Conservation (phyloP, 2,113 vertebrate genomes). For the Diglossa brunneiventris region DNA sequence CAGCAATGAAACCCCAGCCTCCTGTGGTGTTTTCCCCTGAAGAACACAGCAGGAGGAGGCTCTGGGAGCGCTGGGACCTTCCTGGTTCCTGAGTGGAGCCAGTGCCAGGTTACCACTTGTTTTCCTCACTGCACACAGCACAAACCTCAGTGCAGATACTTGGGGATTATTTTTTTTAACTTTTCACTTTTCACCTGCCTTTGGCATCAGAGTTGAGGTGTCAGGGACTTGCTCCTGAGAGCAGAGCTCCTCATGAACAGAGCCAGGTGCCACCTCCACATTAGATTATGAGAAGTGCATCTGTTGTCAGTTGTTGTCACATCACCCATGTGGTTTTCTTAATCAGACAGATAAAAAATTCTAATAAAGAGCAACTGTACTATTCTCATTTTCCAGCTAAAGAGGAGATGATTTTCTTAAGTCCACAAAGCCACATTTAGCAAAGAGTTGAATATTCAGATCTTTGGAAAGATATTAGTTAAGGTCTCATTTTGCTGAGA, state of each 20-base stretch:
- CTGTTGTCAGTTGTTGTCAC: not conserved
- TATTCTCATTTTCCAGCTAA: not conserved
- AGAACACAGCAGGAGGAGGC: not conserved
- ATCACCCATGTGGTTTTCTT: not conserved
- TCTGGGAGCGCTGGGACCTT: not conserved
- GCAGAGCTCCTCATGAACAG: not conserved
- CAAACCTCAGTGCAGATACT: not conserved
- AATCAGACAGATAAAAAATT: not conserved
- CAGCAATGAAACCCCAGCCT: not conserved
- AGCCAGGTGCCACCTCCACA: rapidly evolving
- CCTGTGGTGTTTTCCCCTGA: not conserved
- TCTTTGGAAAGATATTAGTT: not conserved
- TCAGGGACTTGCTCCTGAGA: not conserved
- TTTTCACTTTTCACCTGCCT: not conserved
- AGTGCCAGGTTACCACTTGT: not conserved
- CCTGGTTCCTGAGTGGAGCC: not conserved
- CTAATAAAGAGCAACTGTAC: not conserved
- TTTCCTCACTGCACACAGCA: not conserved
- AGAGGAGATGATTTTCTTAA: not conserved
- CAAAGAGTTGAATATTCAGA: not conserved
- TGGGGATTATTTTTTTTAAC: not conserved
- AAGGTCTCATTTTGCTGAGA: not conserved
- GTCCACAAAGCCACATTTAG: not conserved
- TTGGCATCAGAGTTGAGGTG: not conserved
- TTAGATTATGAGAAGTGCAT: not conserved